Base-by-base conservation (phyloP, 1,140 invertebrate genomes). In the Drosophila dunni region DNA sequence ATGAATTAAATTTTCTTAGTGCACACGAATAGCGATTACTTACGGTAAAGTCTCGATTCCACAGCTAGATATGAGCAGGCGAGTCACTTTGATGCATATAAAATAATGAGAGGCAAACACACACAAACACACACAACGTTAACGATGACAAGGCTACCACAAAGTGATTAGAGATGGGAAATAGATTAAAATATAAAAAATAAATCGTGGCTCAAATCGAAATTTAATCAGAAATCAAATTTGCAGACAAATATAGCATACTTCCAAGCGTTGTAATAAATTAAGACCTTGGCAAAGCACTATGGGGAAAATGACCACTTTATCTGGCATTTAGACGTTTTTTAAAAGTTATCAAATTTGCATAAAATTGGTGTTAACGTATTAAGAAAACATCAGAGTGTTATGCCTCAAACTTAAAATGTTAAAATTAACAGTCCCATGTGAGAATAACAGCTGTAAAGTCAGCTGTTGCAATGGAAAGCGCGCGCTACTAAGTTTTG, bases 81-180 rank as follows among this genome's bases (percentile, higher is more conserved):
- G 51, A 45, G 7, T 45, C 36, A 44, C 20, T 42, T 45, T 42
- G 40, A 50, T 68, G 45, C 36, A 68, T 42, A 51, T 61, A 36
- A n/a, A 66, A 20, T 9, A 8, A 8, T 56, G 51, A 57, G 51
- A 45, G 42, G 36, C n/a, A 34, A 58, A 15, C 20, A 4, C 10
- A 36, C n/a, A 34, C 42, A n/a, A 1, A 24, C 44, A 53, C 24
- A 53, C 8, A 51, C 20, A 48, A 38, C 50, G 20, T 58, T 71
- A 53, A 71, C 69, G 62, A 58, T 50, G n/a, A 42, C n/a, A n/a
- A 13, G 34, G 36, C 38, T 61, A 67, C 54, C 24, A 48, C 48
- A 61, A 54, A 68, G 45, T 4, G 48, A 45, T 29, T 58, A 72
- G 69, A 36, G 69, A 72, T 72, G 69, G 13, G 45, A 24, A 29